Evolutionary conservation across 2,113 vertebrate species (phyloP).

Genomic region (Sakesphorus luctuosus): DNA sequence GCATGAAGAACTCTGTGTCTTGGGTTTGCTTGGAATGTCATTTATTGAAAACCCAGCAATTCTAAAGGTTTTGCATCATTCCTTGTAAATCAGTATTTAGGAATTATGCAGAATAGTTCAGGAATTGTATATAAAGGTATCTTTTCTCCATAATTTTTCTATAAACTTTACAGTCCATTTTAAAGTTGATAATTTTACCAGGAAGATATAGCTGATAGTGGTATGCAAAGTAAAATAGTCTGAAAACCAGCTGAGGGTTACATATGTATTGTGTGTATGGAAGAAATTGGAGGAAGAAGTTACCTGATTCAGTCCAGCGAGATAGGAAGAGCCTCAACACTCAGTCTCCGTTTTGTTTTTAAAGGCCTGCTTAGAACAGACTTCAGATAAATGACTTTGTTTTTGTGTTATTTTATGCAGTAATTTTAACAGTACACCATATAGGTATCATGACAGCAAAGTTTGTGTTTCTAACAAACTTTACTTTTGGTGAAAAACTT

Average conservation of each 20-base stretch:
- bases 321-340: neutral
- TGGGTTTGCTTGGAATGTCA: neutral
- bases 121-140: neutral
- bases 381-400: neutral
- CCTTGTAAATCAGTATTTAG: neutral
- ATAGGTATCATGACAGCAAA: neutral
- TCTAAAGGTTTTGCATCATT: neutral
- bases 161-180: neutral
- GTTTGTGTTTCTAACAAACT: neutral
- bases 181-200: neutral
- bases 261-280: neutral
- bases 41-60: neutral
- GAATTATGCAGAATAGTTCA: neutral
- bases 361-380: neutral
- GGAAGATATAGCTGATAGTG: neutral
- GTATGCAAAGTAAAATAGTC: neutral
- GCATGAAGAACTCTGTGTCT: neutral
- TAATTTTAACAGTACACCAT: neutral
- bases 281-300: neutral
- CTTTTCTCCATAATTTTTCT: neutral
- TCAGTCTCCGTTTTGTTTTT: neutral
- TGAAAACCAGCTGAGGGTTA: neutral
- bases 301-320: neutral
- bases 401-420: neutral
- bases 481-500: neutral